These are phyloP conservation scores for Limonius californicus DNA, from an alignment of 1,140 invertebrate genomes.

Conservation along the genomic window DNA sequence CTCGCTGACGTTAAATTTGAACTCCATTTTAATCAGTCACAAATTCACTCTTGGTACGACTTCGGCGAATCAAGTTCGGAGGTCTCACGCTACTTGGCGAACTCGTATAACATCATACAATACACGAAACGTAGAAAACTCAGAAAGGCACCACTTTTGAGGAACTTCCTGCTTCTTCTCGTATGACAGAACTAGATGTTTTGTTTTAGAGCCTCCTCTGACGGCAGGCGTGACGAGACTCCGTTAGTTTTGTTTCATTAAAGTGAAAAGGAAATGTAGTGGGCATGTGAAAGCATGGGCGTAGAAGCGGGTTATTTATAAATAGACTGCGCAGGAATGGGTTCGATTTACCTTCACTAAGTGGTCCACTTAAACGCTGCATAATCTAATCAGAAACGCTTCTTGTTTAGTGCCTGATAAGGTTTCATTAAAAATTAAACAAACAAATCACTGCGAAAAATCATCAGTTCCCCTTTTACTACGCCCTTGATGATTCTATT, in stretches of 20 bases:
- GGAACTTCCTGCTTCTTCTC: background rate
- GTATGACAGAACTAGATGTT: background rate
- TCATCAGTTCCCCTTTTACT: background rate
- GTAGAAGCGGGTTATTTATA: background rate
- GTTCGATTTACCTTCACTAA: no score
- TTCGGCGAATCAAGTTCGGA: background rate
- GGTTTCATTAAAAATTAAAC: background rate
- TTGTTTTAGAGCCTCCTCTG: background rate
- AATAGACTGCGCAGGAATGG: background rate
- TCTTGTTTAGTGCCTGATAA: background rate
- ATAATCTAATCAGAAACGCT: background rate
- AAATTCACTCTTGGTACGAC: background rate
- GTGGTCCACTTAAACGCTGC: background rate
- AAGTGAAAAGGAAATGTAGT: background rate
- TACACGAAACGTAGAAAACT: background rate
- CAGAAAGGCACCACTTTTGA: background rate
- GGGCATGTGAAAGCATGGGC: background rate
- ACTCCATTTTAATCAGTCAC: slow-evolving; percentile 51
- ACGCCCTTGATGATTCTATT: background rate
- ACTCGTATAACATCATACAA: background rate
- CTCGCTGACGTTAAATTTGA: slow-evolving; percentile 59
- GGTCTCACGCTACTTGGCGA: background rate
- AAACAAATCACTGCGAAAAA: background rate
- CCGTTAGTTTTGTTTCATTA: slow-evolving; percentile 12
- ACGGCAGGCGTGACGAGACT: slow-evolving; percentile 5